Percentiles rank a stretch among this genome's conserved stretches.
phyloP scores from a whole-genome alignment of 2,888 invertebrate species.

The Melinopterus prodromus region DNA sequence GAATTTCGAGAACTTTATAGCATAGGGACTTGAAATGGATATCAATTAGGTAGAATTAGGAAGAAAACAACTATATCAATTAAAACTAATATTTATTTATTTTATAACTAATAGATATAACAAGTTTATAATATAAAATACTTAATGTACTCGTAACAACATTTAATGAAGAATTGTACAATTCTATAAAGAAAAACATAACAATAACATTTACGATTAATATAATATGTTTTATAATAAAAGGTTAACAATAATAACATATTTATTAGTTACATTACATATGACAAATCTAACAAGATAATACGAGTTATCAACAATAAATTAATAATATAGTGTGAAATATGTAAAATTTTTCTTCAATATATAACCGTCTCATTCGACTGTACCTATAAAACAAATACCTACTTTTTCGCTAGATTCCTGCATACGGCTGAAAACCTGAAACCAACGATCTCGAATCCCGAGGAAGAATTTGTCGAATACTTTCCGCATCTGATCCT shows the following conservation, averaged over 20 bases:
- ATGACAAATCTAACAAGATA: background rate
- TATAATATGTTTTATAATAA: background rate
- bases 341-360: background rate
- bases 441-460: constrained; percentile 76
- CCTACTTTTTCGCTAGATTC: constrained; percentile 65
- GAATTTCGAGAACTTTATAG: too few species aligned
- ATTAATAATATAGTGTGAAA: too few species aligned
- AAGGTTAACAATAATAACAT: constrained; percentile 5
- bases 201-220: background rate
- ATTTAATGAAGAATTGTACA: too few species aligned
- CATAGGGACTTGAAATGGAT: too few species aligned
- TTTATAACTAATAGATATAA: background rate
- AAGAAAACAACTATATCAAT: background rate
- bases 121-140: too few species aligned
- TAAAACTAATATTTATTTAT: background rate
- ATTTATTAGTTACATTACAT: too few species aligned
- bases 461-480: constrained; percentile 74
- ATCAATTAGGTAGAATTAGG: background rate
- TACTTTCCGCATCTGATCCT: constrained; percentile 85
- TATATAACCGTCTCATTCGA: background rate
- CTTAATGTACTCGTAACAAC: too few species aligned
- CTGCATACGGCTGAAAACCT: constrained; percentile 87
- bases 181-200: background rate
- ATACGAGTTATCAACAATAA: too few species aligned
- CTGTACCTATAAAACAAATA: background rate